These are phyloP conservation scores for Drosophila imparisetae DNA, from an alignment of 2,888 invertebrate genomes.

Conservation along the genomic window DNA sequence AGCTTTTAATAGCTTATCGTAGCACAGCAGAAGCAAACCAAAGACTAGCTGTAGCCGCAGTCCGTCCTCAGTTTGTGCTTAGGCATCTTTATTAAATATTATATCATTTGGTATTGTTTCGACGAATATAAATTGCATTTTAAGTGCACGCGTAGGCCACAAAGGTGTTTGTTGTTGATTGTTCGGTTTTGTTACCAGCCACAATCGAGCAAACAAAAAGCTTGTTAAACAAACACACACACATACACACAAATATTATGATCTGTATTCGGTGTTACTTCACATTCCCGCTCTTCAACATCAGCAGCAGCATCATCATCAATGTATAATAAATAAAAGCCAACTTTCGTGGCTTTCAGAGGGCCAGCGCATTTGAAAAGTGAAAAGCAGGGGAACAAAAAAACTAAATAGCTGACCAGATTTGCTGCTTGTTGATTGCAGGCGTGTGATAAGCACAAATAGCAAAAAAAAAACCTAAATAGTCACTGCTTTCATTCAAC, in stretches of 20 bases:
- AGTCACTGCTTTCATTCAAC: slow-evolving; percentile 60
- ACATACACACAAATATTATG: slow-evolving; percentile 61
- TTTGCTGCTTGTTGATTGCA: slow-evolving; percentile 56
- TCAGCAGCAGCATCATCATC: slow-evolving; percentile 33
- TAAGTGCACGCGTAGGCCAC: slow-evolving; percentile 73
- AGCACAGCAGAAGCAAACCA: slow-evolving; percentile 3
- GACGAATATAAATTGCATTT: slow-evolving; percentile 76
- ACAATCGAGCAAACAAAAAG: slow-evolving; percentile 74
- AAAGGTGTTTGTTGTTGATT: slow-evolving; percentile 49
- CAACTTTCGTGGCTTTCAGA: slow-evolving; percentile 56
- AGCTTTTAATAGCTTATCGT: slow-evolving; percentile 54
- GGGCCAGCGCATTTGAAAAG: slow-evolving; percentile 53
- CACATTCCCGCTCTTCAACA: slow-evolving; percentile 70
- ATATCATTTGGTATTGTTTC: slow-evolving; percentile 65
- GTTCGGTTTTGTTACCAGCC: slow-evolving; percentile 31
- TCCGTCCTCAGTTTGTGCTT: slow-evolving; percentile 3
- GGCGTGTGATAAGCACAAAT: slow-evolving; percentile 70
- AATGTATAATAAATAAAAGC: slow-evolving; percentile 59
- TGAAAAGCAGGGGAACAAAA: slow-evolving; percentile 48
- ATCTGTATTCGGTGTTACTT: slow-evolving; percentile 60
- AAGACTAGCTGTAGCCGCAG: slow-evolving; percentile 1
- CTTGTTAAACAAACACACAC: slow-evolving; percentile 51
- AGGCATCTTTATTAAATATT: slow-evolving; percentile 73
- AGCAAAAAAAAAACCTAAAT: slow-evolving; percentile 33
- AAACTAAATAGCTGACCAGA: slow-evolving; percentile 24